Conservation (phyloP, 1,140 invertebrate species). For the Mactra quadrangularis region DNA sequence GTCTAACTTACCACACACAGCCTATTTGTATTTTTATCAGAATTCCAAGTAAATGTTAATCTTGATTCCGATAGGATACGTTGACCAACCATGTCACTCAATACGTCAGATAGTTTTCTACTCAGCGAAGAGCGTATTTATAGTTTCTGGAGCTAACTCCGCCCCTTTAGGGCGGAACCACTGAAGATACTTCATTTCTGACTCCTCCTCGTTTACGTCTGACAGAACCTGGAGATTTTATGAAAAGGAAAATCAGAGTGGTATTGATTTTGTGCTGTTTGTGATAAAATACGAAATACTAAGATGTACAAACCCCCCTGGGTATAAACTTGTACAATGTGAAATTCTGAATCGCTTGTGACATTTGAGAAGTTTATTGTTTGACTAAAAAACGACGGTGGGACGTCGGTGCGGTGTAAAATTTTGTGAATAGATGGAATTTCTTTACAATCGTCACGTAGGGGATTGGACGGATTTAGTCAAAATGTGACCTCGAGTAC, state of each 20-base stretch:
- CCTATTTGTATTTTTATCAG: too few relatives aligned
- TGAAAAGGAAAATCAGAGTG: conserved; percentile 49
- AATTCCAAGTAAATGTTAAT: too few relatives aligned
- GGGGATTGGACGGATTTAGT: conserved; percentile 1
- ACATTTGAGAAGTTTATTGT: conserved; percentile 51
- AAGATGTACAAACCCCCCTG: too few relatives aligned
- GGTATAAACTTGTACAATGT: too few relatives aligned
- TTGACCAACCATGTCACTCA: too few relatives aligned
- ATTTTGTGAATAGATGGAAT: conserved; percentile 41
- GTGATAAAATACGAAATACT: conserved; percentile 12
- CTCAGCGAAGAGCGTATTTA: too few relatives aligned
- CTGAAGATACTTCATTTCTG: too few relatives aligned
- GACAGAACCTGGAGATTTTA: conserved; percentile 19
- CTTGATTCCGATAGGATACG: too few relatives aligned
- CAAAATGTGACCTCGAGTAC: conserved; percentile 8
- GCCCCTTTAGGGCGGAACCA: too few relatives aligned
- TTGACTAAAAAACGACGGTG: conserved; percentile 40
- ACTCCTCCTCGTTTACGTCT: conserved; percentile 1
- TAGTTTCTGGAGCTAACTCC: too few relatives aligned
- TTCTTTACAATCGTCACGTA: conserved; percentile 18
- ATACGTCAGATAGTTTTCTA: too few relatives aligned
- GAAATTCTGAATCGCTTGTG: conserved; percentile 40
- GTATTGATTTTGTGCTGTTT: conserved; percentile 50
- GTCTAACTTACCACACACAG: too few relatives aligned
- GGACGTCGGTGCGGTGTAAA: conserved; percentile 12